Percentiles rank a stretch among this genome's conserved stretches.
phyloP scores from a whole-genome alignment of 2,113 vertebrate species.

The Miniopterus natalensis region DNA sequence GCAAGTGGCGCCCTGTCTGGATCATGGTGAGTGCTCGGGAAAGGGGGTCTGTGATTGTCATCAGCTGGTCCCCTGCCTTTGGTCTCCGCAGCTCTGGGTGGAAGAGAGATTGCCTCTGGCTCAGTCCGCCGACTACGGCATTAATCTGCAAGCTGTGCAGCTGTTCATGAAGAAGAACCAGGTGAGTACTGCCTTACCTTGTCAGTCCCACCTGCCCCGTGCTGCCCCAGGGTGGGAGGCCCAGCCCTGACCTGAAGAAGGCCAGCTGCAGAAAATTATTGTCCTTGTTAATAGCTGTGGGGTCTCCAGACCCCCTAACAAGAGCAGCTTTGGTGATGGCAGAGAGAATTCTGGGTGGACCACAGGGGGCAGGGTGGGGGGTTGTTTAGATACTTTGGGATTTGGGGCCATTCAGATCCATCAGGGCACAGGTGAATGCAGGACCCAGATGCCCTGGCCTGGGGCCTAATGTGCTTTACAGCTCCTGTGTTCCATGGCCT shows the following conservation, averaged over 20 bases:
- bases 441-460: neutral
- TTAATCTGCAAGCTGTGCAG: constrained; percentile 94
- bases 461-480: neutral
- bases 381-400: neutral
- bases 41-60: neutral
- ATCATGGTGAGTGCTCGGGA: neutral
- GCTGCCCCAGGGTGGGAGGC: neutral
- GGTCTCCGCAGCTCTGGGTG: constrained; percentile 92
- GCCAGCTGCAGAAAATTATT: neutral
- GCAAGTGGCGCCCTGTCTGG: neutral
- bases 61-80: neutral
- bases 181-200: constrained; percentile 83
- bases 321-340: neutral
- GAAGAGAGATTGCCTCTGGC: constrained; percentile 95
- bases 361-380: neutral
- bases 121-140: constrained; percentile 92
- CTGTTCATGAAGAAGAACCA: constrained; percentile 96
- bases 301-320: neutral
- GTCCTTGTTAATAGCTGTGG: neutral
- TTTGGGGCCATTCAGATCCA: neutral
- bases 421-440: neutral
- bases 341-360: neutral
- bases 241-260: neutral
- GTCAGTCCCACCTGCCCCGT: rapidly evolving
- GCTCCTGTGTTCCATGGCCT: neutral